phyloP scores from a whole-genome alignment of 2,797 vertebrate species.

The Falco concolor region DNA sequence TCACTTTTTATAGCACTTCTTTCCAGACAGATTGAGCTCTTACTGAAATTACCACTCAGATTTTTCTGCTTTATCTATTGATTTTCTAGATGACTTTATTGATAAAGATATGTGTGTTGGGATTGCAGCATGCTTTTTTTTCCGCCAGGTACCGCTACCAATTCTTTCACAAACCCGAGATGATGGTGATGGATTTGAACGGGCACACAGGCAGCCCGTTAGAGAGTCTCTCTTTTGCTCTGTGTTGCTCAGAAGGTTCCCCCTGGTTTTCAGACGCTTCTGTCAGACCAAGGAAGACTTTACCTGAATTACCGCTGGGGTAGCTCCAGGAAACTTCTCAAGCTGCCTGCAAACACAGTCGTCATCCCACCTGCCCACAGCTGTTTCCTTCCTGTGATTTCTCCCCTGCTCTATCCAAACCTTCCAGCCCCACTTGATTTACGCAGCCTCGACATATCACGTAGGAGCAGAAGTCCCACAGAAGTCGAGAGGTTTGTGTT shows the following conservation, averaged over 20 bases:
- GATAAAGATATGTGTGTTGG: neutral
- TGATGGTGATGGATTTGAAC: neutral
- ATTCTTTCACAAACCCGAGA: neutral
- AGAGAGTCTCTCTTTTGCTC: neutral
- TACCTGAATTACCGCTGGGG: rapidly evolving
- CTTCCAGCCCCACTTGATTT: neutral
- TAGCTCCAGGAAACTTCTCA: neutral
- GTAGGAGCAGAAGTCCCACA: neutral
- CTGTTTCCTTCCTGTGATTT: neutral
- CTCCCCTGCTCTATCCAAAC: neutral
- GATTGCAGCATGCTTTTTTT: neutral
- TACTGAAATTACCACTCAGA: neutral
- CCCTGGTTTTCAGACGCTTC: neutral
- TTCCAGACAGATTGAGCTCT: neutral
- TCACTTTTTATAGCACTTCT: neutral
- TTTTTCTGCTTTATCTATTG: neutral
- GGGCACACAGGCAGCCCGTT: neutral
- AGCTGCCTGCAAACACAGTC: neutral
- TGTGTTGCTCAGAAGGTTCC: rapidly evolving
- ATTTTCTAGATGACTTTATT: neutral
- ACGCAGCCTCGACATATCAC: rapidly evolving
- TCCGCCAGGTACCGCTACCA: neutral
- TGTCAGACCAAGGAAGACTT: neutral
- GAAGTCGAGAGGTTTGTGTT: neutral
- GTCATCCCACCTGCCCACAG: neutral